Evolutionary conservation across 2,113 vertebrate species (phyloP).

Genomic region (Hepsetus odoe): DNA sequence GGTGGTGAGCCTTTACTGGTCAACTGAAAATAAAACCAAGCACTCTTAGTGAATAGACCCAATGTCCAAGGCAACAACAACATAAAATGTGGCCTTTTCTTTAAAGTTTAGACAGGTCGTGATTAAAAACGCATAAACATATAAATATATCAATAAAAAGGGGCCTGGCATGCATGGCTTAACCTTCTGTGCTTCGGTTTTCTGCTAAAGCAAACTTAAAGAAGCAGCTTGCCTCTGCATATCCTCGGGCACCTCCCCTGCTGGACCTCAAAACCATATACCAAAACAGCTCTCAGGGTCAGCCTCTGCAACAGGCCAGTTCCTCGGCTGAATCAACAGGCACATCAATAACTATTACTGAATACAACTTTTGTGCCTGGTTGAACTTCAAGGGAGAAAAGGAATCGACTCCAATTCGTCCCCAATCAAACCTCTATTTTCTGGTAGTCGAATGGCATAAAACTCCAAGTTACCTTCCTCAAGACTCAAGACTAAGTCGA

Average conservation of each 20-base stretch:
- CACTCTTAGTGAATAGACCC: conserved; percentile 59
- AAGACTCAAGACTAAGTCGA: too few relatives aligned
- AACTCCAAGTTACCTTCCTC: neutral
- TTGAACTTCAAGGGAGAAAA: conserved; percentile 60
- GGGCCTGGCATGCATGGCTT: conserved; percentile 33
- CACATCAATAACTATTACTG: conserved; percentile 72
- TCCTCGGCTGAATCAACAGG: conserved; percentile 71
- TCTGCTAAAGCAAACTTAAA: conserved; percentile 57
- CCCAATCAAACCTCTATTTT: conserved; percentile 65
- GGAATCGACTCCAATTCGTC: conserved; percentile 61
- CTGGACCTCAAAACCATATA: conserved; percentile 69
- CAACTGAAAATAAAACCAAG: conserved; percentile 60
- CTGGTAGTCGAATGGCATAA: conserved; percentile 4
- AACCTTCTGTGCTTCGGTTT: conserved; percentile 33
- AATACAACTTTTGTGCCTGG: conserved; percentile 77
- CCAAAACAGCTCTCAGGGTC: conserved; percentile 72
- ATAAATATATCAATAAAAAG: conserved; percentile 67
- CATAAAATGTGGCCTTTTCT: conserved; percentile 65
- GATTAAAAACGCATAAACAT: conserved; percentile 68
- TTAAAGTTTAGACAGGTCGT: conserved; percentile 64
- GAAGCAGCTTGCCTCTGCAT: conserved; percentile 64
- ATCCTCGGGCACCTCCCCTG: conserved; percentile 58
- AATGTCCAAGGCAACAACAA: conserved; percentile 63
- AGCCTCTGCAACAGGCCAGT: conserved; percentile 65
- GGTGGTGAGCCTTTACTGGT: conserved; percentile 47